Percentiles rank a stretch among this genome's conserved stretches.
phyloP scores from a whole-genome alignment of 2,888 invertebrate genomes.

The Tachystola acroxantha region DNA sequence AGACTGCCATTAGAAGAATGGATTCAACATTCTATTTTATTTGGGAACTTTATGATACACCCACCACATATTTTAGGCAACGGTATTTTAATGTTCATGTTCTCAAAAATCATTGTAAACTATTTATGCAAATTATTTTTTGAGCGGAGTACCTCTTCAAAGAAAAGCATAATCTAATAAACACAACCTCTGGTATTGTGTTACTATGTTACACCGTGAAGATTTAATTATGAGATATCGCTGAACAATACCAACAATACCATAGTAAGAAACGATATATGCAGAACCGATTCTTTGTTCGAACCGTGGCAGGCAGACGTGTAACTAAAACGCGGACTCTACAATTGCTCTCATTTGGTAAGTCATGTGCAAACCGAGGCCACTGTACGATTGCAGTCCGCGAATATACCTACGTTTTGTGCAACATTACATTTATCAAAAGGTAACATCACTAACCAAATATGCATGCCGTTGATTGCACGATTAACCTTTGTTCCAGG shows the following conservation, averaged over 20 bases:
- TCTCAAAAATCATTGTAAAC: too few relatives aligned
- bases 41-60: constrained; percentile 16
- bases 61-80: constrained; percentile 23
- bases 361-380: constrained; percentile 20
- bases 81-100: constrained; percentile 17
- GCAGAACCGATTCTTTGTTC: constrained; percentile 61
- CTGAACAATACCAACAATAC: constrained; percentile 46
- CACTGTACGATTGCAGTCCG: constrained; percentile 4
- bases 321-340: constrained; percentile 44
- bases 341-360: constrained; percentile 8
- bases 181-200: constrained; percentile 13
- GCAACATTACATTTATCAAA: not conserved
- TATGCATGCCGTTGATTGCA: not conserved
- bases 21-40: constrained; percentile 22
- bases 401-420: not conserved
- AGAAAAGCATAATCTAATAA: constrained; percentile 6
- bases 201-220: constrained; percentile 46
- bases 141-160: not conserved
- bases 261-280: constrained; percentile 28
- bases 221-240: constrained; percentile 68
- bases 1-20: constrained; percentile 41
- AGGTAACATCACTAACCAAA: not conserved
- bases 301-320: constrained; percentile 37
- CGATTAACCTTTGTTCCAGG: too few relatives aligned
- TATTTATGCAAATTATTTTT: too few relatives aligned